Evolutionary conservation across 2,113 vertebrate genomes (phyloP), one percentile per base, ranked within the genome.

Genomic region (Riparia riparia): DNA sequence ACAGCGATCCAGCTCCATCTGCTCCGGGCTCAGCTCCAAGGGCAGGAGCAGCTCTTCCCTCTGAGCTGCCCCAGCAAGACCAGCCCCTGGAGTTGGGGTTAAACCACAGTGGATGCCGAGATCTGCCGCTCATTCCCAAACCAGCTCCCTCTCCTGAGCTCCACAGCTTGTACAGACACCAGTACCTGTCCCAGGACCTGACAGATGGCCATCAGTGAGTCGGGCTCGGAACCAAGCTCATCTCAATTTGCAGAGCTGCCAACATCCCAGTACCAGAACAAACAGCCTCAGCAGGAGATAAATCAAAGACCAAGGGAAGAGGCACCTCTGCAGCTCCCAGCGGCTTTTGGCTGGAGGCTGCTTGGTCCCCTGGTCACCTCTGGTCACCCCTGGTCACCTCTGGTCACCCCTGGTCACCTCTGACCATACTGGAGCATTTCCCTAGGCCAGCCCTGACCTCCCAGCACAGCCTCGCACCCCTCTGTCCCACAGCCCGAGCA

Each of bases 231-330:
- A 95, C 93, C 95, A 96, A 95, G 87, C 93, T 95, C 92, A 94
- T 93, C 95, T 94, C 93, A 85, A 93, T 95, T 90, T 95, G 96
- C 78, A 92, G 95, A 82, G 90, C 84, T 94, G 96, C 95, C 95
- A 97, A 3, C 63, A 90, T 37, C 93, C 95, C 92, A 90, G 93
- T 37, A 90, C 71, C 93, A 95, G 96, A 93, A 95, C 93, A 96
- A 96, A 96, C 70, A 97, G 96, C 87, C 87, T 90, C 93, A 91
- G 93, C 82, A 44, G 93, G 95, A 86, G 87, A 96, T 88, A 93
- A 96, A 93, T 88, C 93, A 94, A 54, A 54, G 82, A 32, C 3
- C 11, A 2, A 22, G 87, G 66, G 51, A 74, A 84, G 63, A 93
- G 71, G 70, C 1, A 1, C 84, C 81, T 66, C 53, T 44, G 37